Base-by-base conservation (phyloP, 2,888 invertebrate genomes). In the Apeira syringaria region DNA sequence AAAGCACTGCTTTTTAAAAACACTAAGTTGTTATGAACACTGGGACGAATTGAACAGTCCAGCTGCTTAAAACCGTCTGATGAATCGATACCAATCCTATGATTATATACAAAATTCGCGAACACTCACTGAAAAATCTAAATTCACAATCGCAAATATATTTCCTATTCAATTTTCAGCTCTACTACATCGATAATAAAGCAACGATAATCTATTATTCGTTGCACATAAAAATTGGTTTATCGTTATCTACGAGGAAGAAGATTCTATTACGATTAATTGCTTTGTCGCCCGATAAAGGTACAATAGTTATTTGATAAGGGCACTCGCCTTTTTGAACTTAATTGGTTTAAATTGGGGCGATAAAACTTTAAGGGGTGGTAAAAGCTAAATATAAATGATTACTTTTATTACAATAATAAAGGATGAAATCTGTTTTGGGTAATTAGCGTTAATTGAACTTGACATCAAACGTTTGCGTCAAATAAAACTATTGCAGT, bases 1-100 rank as follows among this genome's bases (percentile, higher is more conserved):
- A 34, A 26, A 24, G 7, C 33, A 44, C 36, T 28, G 8, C 9
- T n/a, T n/a, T n/a, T 15, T 34, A 8, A 20, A 7, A 37, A 17
- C 29, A 38, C 24, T 24, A 28, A 8, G 17, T 8, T 28, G 24
- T 37, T 28, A 44, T 34, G 22, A 33, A 12, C 24, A 25, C 37
- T 5, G 3, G 43, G 38, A 38, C 34, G 44, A 37, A 9, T 5
- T 36, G 17, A 9, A 41, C 46, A 47, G 41, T 26, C 29, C 9
- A 28, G 33, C 41, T 47, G 41, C 33, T 37, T 36, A 22, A 10
- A 28, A 47, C 18, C 27, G 47, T 47, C 47, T 47, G 33, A 41
- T 11, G 24, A 30, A 17, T 5, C 2, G 15, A 27, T 1, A 26
- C 20, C 2, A 7, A 20, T 6, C 1, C 2, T 27, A 35, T 7